phyloP scores from a whole-genome alignment of 2,797 vertebrate genomes.

The Argentina silus region DNA sequence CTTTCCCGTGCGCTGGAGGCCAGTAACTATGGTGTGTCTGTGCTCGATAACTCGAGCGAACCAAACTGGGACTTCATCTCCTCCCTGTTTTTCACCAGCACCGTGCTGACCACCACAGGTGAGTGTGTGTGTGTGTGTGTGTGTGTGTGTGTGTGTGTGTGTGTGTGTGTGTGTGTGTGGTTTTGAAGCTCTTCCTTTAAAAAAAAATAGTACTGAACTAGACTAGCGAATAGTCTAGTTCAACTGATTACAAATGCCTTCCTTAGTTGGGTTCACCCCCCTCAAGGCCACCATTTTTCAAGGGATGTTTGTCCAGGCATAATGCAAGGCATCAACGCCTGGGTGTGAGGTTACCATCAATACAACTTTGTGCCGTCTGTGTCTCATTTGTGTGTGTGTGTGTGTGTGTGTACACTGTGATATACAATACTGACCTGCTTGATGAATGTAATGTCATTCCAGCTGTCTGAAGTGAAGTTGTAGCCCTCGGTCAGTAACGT shows the following conservation, averaged over 20 bases:
- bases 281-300: no score
- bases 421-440: constrained; percentile 80
- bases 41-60: constrained; percentile 80
- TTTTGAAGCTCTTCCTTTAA: no score
- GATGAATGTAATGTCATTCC: constrained; percentile 84
- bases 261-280: no score
- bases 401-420: constrained; percentile 13
- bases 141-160: neutral
- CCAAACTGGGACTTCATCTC: constrained; percentile 97
- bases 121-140: constrained; percentile 48
- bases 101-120: constrained; percentile 96
- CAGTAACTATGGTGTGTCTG: constrained; percentile 93
- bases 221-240: no score
- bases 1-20: constrained; percentile 86
- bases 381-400: no score
- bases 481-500: constrained; percentile 86
- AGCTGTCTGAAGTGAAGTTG: constrained; percentile 80
- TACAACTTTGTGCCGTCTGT: no score
- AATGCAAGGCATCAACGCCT: no score
- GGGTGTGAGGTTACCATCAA: no score
- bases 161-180: neutral
- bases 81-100: constrained; percentile 95
- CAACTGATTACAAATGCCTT: no score
- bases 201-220: no score
- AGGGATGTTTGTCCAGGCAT: no score